Base-by-base conservation (phyloP, 2,113 vertebrate genomes). In the Suncus etruscus region DNA sequence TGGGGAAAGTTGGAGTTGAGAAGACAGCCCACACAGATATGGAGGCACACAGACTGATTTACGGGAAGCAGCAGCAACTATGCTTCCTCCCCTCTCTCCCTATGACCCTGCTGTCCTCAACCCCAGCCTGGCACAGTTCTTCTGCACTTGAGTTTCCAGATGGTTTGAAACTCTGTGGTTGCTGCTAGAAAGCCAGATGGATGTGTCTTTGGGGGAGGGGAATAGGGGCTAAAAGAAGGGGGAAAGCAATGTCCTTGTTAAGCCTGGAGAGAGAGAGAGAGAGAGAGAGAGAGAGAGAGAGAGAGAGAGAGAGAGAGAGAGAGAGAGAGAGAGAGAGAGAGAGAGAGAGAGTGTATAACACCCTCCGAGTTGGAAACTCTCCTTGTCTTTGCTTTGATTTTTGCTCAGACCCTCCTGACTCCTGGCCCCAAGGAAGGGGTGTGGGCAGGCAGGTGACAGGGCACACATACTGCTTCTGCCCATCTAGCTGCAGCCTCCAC, bases 61-160 rank as follows among this genome's bases (percentile, higher is more conserved):
- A 27, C 63, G 51, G 72, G 83, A 80, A 69, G 73, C 87, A 69
- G 80, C 51, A 31, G 82, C 14, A 1, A 14, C 63, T 48, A 39
- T 10, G 6, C n/a, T 74, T 86, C 63, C 66, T 29, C 20, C 11
- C 31, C 29, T 15, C 11, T 11, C 31, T 79, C 27, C 63, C 1
- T 12, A 3, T 78, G 88, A 93, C 93, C 91, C 83, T 39, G 80
- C 68, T 78, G 39, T 92, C 87, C 87, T 72, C 77, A 45, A 88
- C 63, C 86, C 69, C 82, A 75, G 73, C 80, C 86, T 77, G 76
- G 83, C 85, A 54, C 2, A 3, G 0, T 11, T 0, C 29, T 39
- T 89, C 45, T 1, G 0, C 58, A 66, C 89, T 20, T 74, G 78
- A n/a, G 74, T 80, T 93, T 95, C 91, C 93, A 94, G 93, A 94